These are phyloP conservation scores for Suricata suricatta DNA, from an alignment of 2,113 vertebrate species.

Conservation along the genomic window DNA sequence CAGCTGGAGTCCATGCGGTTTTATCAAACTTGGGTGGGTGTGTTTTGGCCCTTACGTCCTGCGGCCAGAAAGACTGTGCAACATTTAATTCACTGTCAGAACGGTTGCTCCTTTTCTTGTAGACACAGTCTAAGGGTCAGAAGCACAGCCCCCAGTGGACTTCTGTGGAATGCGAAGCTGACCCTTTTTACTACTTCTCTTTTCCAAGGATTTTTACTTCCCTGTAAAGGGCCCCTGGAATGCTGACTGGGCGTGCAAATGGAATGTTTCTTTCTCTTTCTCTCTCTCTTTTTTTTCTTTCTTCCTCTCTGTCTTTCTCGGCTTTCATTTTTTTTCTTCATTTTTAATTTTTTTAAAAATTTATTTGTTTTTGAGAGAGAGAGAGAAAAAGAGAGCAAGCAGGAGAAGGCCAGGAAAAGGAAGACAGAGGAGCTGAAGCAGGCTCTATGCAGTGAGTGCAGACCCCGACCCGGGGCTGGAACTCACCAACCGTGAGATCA, in stretches of 20 bases:
- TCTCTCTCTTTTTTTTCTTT: not conserved
- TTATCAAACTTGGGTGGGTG: not conserved
- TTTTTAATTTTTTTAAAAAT: too few relatives aligned
- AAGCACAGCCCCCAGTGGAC: not conserved
- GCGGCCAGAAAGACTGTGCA: not conserved
- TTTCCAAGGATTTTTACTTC: constrained; percentile 33
- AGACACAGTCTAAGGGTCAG: constrained; percentile 20
- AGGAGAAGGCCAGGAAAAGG: too few relatives aligned
- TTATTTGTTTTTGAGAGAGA: too few relatives aligned
- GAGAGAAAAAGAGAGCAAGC: too few relatives aligned
- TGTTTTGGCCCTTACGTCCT: not conserved
- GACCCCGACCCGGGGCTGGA: too few relatives aligned
- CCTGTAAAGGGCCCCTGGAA: constrained; percentile 36
- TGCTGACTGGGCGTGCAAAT: not conserved
- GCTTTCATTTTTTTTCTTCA: rapidly evolving
- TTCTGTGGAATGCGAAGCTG: not conserved
- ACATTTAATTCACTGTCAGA: not conserved
- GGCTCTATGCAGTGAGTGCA: too few relatives aligned
- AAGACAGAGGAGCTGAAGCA: too few relatives aligned
- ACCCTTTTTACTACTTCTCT: not conserved
- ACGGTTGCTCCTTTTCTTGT: not conserved
- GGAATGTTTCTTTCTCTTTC: not conserved
- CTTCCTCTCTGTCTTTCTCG: not conserved
- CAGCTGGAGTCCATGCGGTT: not conserved
- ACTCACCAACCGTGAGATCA: too few relatives aligned